Base-by-base conservation (phyloP, 2,113 vertebrate genomes). In the Rhinichthys klamathensis region DNA sequence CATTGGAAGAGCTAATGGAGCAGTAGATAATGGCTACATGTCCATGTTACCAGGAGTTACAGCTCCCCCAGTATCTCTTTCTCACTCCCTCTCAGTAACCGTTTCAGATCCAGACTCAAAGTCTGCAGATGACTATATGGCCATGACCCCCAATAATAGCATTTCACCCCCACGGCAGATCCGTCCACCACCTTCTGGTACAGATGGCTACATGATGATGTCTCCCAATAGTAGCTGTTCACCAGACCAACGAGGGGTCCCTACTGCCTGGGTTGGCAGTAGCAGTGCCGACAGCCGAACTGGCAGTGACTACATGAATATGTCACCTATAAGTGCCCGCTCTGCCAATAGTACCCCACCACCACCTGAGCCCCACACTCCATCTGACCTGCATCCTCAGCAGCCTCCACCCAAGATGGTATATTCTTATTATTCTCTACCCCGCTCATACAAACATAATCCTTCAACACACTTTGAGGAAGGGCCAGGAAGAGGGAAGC, bases 121-220 rank as follows among this genome's bases (percentile, higher is more conserved):
- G 90, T 89, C 92, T 56, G 88, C 90, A 0, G 94, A 93, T 35
- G 95, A 96, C 85, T 96, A 96, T 30, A 92, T 96, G 93, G 92
- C 94, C 80, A 96, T 95, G 95, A 94, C 89, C 3, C 94, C 93
- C 0, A 91, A 93, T 87, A 95, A 93, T 85, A 95, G 94, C 21
- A 92, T 95, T 79, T 96, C 95, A 1, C 95, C 95, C 0, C 94
- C 95, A 0, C 95, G 90, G 82, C 94, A 92, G 84, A 94, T 95
- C 7, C 90, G 85, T 21, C 90, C 89, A 63, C 87, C 60, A n/a
- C 91, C 88, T n/a, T 91, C 92, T 16, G 41, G 87, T 8, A 91
- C 92, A 11, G 93, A 94, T 4, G 94, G 94, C 56, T 97, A 96
- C 76, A 93, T 96, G 93, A 92, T 95, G 89, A 96, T 96, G 95